Percentiles rank a stretch among this genome's conserved stretches.
Conservation (phyloP, 2,797 vertebrate species). For the Pipistrellus nathusii region DNA sequence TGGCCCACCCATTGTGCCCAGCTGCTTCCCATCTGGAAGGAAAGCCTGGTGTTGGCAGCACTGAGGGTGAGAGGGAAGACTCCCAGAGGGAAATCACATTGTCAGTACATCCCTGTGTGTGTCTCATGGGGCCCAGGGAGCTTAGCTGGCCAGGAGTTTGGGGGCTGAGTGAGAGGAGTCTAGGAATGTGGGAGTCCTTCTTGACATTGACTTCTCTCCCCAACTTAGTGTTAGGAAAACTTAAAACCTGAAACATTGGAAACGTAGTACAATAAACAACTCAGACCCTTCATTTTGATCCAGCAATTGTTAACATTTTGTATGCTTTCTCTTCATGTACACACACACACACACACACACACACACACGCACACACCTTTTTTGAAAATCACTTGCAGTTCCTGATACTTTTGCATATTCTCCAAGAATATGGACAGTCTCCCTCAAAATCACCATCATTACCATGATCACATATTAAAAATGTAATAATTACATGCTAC, state of each 20-base stretch:
- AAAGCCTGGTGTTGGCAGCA: background rate
- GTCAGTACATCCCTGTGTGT: background rate
- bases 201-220: background rate
- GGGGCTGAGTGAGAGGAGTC: background rate
- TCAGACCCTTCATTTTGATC: background rate
- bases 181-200: background rate
- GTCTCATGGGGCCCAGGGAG: background rate
- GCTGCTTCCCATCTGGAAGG: background rate
- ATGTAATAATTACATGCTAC: background rate
- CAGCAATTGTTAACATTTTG: background rate
- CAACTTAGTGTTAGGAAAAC: background rate
- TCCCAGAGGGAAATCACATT: background rate
- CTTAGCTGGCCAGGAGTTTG: background rate
- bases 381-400: slow-evolving; percentile 50
- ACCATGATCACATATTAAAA: slow-evolving; percentile 31
- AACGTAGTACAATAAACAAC: background rate
- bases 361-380: background rate
- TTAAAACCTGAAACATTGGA: background rate
- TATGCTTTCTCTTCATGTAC: background rate
- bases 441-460: background rate
- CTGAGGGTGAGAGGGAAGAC: background rate
- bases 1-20: background rate
- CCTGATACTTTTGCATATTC: background rate
- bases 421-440: slow-evolving; percentile 25
- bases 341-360: background rate